Conservation (phyloP, 2,113 vertebrate species). For the Muntiacus muntjak region DNA sequence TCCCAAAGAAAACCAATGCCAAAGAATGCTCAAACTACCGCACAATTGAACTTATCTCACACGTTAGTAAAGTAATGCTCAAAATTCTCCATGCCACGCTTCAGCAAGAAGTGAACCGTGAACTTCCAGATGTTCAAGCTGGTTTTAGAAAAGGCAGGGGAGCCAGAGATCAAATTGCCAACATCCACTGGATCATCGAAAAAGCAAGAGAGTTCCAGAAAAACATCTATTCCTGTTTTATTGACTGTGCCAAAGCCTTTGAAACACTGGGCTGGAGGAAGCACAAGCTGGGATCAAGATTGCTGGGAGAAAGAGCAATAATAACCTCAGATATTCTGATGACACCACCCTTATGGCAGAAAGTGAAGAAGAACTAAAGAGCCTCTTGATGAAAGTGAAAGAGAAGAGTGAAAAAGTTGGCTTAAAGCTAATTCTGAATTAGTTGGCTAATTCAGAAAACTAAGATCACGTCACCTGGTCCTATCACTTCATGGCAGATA, state of each 20-base stretch:
- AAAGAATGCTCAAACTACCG: too few species aligned
- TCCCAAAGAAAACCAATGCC: not conserved
- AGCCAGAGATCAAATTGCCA: not conserved
- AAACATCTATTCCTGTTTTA: not conserved
- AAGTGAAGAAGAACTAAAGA: too few species aligned
- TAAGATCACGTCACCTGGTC: too few species aligned
- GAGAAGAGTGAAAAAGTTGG: too few species aligned
- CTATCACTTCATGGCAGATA: too few species aligned
- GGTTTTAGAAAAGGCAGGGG: not conserved
- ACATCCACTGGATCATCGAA: rapidly evolving
- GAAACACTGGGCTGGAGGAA: not conserved
- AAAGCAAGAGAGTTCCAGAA: not conserved
- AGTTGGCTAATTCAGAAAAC: too few species aligned
- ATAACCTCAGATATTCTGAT: too few species aligned
- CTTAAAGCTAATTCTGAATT: too few species aligned
- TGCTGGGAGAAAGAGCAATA: not conserved
- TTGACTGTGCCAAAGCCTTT: not conserved
- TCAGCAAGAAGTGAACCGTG: rapidly evolving
- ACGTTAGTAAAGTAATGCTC: not conserved
- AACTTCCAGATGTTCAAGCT: not conserved
- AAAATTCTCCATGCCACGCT: not conserved
- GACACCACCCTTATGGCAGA: too few species aligned
- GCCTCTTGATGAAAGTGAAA: too few species aligned
- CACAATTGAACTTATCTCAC: not conserved
- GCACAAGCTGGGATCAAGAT: not conserved